phyloP scores from a whole-genome alignment of 2,797 vertebrate genomes.

The Numenius phaeopus region DNA sequence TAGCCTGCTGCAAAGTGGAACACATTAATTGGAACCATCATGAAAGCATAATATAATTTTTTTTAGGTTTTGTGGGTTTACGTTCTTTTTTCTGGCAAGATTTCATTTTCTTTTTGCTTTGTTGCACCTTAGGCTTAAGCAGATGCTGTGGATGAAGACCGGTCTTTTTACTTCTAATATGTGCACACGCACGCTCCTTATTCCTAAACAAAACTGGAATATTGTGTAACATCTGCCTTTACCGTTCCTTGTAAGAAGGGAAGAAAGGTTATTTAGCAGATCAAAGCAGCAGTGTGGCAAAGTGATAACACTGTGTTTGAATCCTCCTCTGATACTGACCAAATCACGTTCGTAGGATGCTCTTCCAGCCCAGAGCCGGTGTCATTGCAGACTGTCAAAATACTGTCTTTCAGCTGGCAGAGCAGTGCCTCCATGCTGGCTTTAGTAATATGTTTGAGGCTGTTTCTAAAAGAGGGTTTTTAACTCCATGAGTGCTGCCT shows the following conservation, averaged over 20 bases:
- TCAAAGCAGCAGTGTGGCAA: neutral
- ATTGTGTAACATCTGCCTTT: neutral
- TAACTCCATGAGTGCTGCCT: neutral
- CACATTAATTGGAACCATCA: neutral
- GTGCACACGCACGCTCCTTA: neutral
- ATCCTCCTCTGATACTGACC: neutral
- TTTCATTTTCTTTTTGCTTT: neutral
- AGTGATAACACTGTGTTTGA: neutral
- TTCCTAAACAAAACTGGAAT: neutral
- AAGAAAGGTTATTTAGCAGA: neutral
- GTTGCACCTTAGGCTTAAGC: neutral
- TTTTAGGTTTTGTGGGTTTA: neutral
- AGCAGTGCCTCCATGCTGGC: neutral
- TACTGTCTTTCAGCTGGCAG: neutral
- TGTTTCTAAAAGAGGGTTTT: neutral
- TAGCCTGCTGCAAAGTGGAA: conserved; percentile 35
- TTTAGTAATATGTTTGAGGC: neutral
- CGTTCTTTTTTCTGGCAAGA: neutral
- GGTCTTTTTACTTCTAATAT: neutral
- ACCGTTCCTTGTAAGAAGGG: neutral
- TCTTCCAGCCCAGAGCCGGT: neutral
- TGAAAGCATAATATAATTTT: neutral
- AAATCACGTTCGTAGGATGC: neutral
- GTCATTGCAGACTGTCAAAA: neutral
- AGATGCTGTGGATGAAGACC: neutral